These are phyloP conservation scores for Bergia sp. DNA, from an alignment of 92 coral and sea anemone genomes.

Conservation along the genomic window DNA sequence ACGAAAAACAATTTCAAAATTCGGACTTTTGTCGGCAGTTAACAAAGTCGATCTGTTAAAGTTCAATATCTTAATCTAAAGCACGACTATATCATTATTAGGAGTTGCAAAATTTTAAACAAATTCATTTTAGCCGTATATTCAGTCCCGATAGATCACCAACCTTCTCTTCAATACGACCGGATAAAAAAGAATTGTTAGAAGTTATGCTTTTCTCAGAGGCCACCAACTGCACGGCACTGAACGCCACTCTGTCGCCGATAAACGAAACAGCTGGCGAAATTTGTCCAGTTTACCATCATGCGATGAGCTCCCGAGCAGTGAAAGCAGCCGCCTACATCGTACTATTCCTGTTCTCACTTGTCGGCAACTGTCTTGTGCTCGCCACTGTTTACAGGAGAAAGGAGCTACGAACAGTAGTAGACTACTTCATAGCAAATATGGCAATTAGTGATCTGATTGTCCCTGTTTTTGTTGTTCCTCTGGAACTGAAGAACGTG, in stretches of 20 bases:
- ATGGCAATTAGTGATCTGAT: constrained; percentile 69
- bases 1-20: not conserved
- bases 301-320: constrained; percentile 14
- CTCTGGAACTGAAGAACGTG: constrained; percentile 43
- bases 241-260: not conserved
- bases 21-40: not conserved
- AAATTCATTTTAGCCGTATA: too few species aligned
- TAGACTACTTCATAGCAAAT: constrained; percentile 65
- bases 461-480: constrained; percentile 50
- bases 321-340: constrained; percentile 43
- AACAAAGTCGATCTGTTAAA: not conserved
- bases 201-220: not conserved
- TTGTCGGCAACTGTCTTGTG: constrained; percentile 67
- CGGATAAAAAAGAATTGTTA: too few species aligned
- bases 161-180: too few species aligned
- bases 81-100: not conserved
- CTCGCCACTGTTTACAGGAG: constrained; percentile 48
- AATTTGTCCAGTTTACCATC: not conserved
- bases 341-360: constrained; percentile 44
- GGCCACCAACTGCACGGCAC: not conserved
- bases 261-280: not conserved
- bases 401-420: constrained; percentile 56
- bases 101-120: not conserved
- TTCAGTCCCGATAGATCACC: not conserved
- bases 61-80: not conserved